phyloP scores from a whole-genome alignment of 1,140 invertebrate species.

The Aplysia californica region DNA sequence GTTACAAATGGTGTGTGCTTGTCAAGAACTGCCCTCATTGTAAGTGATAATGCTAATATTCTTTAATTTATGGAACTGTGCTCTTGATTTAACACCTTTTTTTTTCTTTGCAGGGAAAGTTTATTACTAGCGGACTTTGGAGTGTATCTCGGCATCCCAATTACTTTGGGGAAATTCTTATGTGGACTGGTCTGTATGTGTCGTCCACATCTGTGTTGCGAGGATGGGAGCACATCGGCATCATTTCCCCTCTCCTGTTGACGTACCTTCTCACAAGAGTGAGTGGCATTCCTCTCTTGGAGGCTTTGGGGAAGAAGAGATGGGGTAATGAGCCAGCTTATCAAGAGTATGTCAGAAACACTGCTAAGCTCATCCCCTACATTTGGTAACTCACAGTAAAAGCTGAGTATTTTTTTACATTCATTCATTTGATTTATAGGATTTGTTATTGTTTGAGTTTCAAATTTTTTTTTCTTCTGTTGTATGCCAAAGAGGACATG shows the following conservation, averaged over 20 bases:
- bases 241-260: constrained; percentile 62
- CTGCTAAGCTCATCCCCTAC: constrained; percentile 60
- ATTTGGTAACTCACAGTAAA: too few relatives aligned
- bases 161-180: constrained; percentile 93
- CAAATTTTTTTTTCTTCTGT: too few relatives aligned
- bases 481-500: too few relatives aligned
- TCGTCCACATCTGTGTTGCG: constrained; percentile 44
- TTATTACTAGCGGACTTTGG: constrained; percentile 78
- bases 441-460: too few relatives aligned
- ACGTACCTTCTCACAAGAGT: constrained; percentile 58
- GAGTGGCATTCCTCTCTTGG: constrained; percentile 63
- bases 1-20: too few relatives aligned
- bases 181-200: constrained; percentile 93
- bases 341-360: constrained; percentile 54
- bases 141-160: constrained; percentile 90
- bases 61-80: too few relatives aligned
- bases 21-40: too few relatives aligned
- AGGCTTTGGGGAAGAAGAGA: constrained; percentile 52
- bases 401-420: too few relatives aligned
- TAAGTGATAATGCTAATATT: too few relatives aligned
- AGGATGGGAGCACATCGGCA: constrained; percentile 55
- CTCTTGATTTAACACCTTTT: too few relatives aligned
- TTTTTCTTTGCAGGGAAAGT: constrained; percentile 47
- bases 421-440: too few relatives aligned
- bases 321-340: constrained; percentile 61